Conservation (phyloP, 2,888 invertebrate genomes). For the Cheilosia vernalis region DNA sequence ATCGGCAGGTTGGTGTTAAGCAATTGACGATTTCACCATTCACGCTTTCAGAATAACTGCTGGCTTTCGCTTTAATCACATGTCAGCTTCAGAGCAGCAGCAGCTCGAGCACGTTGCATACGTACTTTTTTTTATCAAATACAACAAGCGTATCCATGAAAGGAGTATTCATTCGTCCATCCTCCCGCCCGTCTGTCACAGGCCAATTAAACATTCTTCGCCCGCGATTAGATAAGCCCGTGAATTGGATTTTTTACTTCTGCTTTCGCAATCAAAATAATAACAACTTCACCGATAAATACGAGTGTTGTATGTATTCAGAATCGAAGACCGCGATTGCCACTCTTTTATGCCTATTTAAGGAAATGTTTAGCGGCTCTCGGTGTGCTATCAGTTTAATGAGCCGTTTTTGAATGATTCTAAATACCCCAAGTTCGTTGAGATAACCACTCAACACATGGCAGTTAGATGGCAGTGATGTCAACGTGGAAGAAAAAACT, state of each 20-base stretch:
- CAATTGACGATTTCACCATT: neutral
- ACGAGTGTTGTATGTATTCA: no score
- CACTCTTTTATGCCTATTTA: slow-evolving; percentile 48
- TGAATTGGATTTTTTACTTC: neutral
- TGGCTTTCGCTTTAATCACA: neutral
- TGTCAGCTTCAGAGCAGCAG: neutral
- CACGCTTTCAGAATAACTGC: neutral
- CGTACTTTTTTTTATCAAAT: neutral
- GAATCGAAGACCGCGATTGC: slow-evolving; percentile 5
- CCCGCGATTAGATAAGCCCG: slow-evolving; percentile 12
- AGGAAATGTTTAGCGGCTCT: slow-evolving; percentile 29
- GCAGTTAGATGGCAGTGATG: neutral
- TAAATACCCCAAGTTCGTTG: neutral
- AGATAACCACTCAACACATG: slow-evolving; percentile 2
- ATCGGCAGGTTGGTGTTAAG: neutral
- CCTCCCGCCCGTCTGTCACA: neutral
- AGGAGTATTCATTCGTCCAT: neutral
- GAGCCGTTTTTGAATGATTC: neutral
- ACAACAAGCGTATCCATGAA: neutral
- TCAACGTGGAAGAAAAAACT: neutral
- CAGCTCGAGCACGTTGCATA: neutral
- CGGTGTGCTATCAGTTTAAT: slow-evolving; percentile 15
- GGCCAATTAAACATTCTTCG: neutral
- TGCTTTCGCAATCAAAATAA: slow-evolving; percentile 4
- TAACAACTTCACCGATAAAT: neutral